These are phyloP conservation scores for Virgularia gustaviana DNA, from an alignment of 92 coral and sea anemone species.

Conservation along the genomic window DNA sequence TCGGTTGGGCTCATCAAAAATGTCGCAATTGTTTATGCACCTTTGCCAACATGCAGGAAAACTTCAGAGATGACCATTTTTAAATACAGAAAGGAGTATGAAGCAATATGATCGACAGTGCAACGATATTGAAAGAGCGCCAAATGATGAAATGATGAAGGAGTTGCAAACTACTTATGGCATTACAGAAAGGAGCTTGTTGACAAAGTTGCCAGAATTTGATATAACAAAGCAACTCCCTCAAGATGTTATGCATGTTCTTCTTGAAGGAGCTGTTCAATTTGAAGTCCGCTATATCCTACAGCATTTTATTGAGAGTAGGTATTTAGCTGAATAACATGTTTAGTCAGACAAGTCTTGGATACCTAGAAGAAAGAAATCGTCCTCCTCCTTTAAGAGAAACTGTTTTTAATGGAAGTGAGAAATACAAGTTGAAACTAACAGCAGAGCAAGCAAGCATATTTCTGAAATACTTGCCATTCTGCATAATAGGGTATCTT, in stretches of 20 bases:
- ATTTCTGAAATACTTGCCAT: conserved; percentile 7
- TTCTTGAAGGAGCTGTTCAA: conserved; percentile 7
- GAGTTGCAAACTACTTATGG: conserved; percentile 5
- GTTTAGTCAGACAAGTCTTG: neutral
- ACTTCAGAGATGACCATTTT: conserved; percentile 12
- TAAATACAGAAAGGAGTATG: neutral
- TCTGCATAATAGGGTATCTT: neutral
- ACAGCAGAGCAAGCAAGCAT: conserved; percentile 6
- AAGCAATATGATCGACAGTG: conserved; percentile 1
- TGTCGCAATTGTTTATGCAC: conserved; percentile 20
- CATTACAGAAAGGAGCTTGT: neutral
- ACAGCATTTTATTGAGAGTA: conserved; percentile 13
- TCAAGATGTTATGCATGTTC: conserved; percentile 18
- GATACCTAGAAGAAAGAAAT: neutral
- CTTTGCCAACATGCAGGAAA: conserved; percentile 2
- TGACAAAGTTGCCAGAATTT: conserved; percentile 1
- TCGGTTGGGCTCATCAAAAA: conserved; percentile 15
- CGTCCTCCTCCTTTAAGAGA: neutral
- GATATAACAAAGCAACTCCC: conserved; percentile 29
- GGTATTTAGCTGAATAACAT: too few relatives aligned
- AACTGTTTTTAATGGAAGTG: neutral
- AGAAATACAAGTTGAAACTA: conserved; percentile 5
- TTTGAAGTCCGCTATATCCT: conserved; percentile 17
- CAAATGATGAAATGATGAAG: neutral
- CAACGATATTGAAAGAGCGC: conserved; percentile 2